A percentile compares a stretch with the other conserved stretches of the same genome.
These are phyloP conservation scores for Hermaeophaga mercurialis DNA, from an alignment of 2,888 invertebrate species.

Conservation along the genomic window DNA sequence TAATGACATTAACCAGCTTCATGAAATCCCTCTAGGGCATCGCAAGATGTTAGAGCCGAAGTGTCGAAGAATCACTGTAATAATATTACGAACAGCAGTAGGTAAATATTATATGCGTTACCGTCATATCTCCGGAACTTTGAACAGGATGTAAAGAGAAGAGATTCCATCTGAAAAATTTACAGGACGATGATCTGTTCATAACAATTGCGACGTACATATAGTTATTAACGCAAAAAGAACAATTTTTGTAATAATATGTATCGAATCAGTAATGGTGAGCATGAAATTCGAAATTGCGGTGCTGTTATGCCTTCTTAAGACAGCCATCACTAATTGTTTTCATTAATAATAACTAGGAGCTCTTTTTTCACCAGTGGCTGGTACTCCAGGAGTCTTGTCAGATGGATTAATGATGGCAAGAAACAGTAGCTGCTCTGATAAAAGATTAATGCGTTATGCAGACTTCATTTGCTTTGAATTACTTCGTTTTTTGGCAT, in stretches of 20 bases:
- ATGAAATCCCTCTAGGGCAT: too few relatives aligned
- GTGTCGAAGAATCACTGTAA: too few relatives aligned
- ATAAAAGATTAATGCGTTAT: slow-evolving; percentile 48
- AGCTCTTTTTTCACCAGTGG: slow-evolving; percentile 32
- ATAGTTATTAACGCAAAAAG: slow-evolving; percentile 31
- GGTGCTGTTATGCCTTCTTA: slow-evolving; percentile 43
- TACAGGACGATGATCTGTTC: slow-evolving; percentile 25
- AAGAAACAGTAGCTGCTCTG: slow-evolving; percentile 51
- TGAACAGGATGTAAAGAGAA: slow-evolving; percentile 18
- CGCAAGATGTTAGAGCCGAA: too few relatives aligned
- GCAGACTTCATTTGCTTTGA: slow-evolving; percentile 45
- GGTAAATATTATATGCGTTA: too few relatives aligned
- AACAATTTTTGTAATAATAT: slow-evolving; percentile 47
- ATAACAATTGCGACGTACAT: slow-evolving; percentile 24
- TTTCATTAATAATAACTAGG: slow-evolving; percentile 45
- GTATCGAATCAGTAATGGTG: slow-evolving; percentile 57
- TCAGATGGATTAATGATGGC: slow-evolving; percentile 50
- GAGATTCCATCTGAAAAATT: slow-evolving; percentile 19
- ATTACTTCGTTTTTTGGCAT: too few relatives aligned
- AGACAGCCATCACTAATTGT: slow-evolving; percentile 46
- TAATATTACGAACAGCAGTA: too few relatives aligned
- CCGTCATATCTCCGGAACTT: slow-evolving; percentile 24
- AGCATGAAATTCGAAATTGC: slow-evolving; percentile 58
- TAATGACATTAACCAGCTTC: too few relatives aligned
- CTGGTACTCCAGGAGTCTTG: slow-evolving; percentile 37